These are phyloP conservation scores for Cerceris rybyensis DNA, from an alignment of 2,888 invertebrate genomes.

Conservation along the genomic window DNA sequence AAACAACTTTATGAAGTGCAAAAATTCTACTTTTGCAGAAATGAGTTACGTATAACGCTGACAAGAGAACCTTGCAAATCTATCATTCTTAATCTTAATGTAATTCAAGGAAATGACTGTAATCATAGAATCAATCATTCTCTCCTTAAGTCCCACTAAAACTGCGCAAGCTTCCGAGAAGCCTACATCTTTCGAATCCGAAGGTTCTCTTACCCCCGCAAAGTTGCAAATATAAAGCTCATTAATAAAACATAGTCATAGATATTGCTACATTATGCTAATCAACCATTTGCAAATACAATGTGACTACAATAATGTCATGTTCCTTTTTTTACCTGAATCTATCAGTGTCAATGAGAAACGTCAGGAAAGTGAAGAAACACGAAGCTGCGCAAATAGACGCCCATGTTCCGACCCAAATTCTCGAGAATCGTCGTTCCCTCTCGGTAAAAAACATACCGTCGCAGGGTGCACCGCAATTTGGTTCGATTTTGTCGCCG, in stretches of 20 bases:
- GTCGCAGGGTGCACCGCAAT: slow-evolving; percentile 95
- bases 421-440: slow-evolving; percentile 91
- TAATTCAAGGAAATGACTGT: too few species aligned
- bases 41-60: too few species aligned
- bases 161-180: too few species aligned
- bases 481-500: slow-evolving; percentile 87
- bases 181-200: too few species aligned
- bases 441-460: slow-evolving; percentile 94
- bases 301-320: background rate
- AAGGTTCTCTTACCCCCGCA: too few species aligned
- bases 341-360: slow-evolving; percentile 95
- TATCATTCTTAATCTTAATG: too few species aligned
- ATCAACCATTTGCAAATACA: background rate
- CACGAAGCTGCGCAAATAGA: slow-evolving; percentile 94
- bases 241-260: background rate
- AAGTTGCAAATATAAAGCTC: too few species aligned
- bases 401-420: slow-evolving; percentile 98
- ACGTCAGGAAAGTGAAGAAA: slow-evolving; percentile 95
- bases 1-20: too few species aligned
- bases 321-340: slow-evolving; percentile 83
- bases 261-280: background rate
- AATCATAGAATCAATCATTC: too few species aligned
- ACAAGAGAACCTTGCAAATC: too few species aligned
- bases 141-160: too few species aligned
- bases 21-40: too few species aligned